phyloP scores from a whole-genome alignment of 2,113 vertebrate genomes.

The Petrocephalus zakoni region DNA sequence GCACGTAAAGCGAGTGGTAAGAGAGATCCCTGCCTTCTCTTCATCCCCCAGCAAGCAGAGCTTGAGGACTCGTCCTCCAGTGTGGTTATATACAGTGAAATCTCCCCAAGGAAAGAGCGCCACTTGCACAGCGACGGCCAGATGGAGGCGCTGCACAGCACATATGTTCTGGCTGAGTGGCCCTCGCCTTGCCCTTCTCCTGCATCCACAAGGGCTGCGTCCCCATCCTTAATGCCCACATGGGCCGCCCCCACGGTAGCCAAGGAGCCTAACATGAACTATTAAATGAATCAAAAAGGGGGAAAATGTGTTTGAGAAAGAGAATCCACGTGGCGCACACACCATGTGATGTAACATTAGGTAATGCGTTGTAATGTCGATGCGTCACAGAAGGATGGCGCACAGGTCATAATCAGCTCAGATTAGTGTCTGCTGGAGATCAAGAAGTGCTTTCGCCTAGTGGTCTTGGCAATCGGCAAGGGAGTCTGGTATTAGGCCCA shows the following conservation, averaged over 20 bases:
- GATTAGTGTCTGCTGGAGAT: neutral
- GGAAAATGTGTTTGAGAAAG: neutral
- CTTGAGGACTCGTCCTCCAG: neutral
- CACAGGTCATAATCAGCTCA: neutral
- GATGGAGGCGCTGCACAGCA: neutral
- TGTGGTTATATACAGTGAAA: neutral
- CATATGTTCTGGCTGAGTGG: neutral
- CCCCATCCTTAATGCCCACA: neutral
- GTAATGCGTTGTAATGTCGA: neutral
- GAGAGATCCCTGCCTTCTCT: neutral
- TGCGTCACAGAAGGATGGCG: neutral
- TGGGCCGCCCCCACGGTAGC: neutral
- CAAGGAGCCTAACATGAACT: neutral
- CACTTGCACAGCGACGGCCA: neutral
- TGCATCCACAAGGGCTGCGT: neutral
- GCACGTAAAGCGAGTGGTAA: too few relatives aligned
- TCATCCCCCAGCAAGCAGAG: neutral
- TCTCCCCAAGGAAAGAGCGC: neutral
- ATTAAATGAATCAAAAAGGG: neutral
- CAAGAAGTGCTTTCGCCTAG: neutral
- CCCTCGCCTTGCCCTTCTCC: neutral
- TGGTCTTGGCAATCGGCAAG: neutral
- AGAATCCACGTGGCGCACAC: too few relatives aligned
- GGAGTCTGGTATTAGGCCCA: neutral
- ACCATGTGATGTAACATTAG: too few relatives aligned